phyloP scores from a whole-genome alignment of 2,888 invertebrate genomes.

The Clunio marinus region DNA sequence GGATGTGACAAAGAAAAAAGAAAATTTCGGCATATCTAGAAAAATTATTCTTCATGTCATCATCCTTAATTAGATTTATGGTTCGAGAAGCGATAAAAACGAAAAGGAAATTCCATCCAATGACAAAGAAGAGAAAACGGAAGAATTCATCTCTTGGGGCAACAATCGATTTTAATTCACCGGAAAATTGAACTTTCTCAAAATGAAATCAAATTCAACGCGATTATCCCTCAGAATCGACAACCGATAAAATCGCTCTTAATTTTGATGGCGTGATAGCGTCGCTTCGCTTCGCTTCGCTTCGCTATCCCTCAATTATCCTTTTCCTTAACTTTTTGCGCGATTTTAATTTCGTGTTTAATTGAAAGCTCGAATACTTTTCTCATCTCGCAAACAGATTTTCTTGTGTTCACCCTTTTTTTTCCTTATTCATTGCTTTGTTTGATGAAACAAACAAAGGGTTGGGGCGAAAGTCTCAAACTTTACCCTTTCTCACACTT shows the following conservation, averaged over 20 bases:
- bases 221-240: not conserved
- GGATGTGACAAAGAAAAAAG: not conserved
- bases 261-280: no score
- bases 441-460: not conserved
- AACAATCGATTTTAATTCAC: no score
- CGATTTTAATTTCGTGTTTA: not conserved
- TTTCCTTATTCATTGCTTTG: not conserved
- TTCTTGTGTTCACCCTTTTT: no score
- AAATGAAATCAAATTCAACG: not conserved
- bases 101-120: no score
- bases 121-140: no score
- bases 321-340: not conserved
- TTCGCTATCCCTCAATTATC: not conserved
- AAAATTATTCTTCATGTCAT: slow-evolving; percentile 28
- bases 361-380: slow-evolving; percentile 12
- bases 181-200: no score
- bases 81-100: not conserved
- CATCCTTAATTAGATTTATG: slow-evolving; percentile 31
- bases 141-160: no score
- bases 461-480: not conserved
- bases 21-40: not conserved
- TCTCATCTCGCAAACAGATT: no score
- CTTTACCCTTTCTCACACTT: not conserved
- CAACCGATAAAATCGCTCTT: no score
- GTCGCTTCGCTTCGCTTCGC: no score